Evolutionary conservation across 1,140 invertebrate species (phyloP).

Genomic region (Gonatopus flavifemur): DNA sequence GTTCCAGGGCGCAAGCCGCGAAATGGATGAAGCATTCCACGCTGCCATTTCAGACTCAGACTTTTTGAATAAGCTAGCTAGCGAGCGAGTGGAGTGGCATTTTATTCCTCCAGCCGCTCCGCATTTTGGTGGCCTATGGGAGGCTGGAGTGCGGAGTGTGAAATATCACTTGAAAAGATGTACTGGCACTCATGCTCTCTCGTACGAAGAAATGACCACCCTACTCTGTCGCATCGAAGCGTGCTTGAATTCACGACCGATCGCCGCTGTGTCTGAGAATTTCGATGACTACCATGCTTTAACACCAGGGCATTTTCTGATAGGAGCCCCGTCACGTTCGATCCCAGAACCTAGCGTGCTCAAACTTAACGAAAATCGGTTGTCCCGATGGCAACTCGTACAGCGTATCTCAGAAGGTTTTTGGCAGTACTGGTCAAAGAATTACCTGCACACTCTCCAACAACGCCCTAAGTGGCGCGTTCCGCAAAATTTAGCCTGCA

Average conservation of each 20-base stretch:
- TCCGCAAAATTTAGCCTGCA: not conserved
- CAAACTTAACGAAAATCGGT: too few species aligned
- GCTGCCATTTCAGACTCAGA: slow-evolving; percentile 2
- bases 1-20: slow-evolving; percentile 17
- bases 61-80: not conserved
- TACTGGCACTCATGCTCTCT: slow-evolving; percentile 19
- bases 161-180: slow-evolving; percentile 9
- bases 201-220: slow-evolving; percentile 34
- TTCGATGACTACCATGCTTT: slow-evolving; percentile 24
- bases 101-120: slow-evolving; percentile 46
- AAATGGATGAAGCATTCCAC: slow-evolving; percentile 2
- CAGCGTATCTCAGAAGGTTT: slow-evolving; percentile 23
- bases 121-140: slow-evolving; percentile 50
- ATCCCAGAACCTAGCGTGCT: too few species aligned
- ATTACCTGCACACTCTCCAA: too few species aligned
- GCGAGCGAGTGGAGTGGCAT: slow-evolving; percentile 40
- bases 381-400: too few species aligned
- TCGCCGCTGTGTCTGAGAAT: slow-evolving; percentile 19
- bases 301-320: slow-evolving; percentile 24
- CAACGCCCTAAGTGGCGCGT: slow-evolving; percentile 32
- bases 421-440: slow-evolving; percentile 36
- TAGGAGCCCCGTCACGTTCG: slow-evolving; percentile 20
- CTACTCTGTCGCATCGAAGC: slow-evolving; percentile 32
- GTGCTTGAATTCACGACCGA: slow-evolving; percentile 24
- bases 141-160: slow-evolving; percentile 30